Evolutionary conservation across 2,797 vertebrate species (phyloP).

Genomic region (Diglossa cyanea): DNA sequence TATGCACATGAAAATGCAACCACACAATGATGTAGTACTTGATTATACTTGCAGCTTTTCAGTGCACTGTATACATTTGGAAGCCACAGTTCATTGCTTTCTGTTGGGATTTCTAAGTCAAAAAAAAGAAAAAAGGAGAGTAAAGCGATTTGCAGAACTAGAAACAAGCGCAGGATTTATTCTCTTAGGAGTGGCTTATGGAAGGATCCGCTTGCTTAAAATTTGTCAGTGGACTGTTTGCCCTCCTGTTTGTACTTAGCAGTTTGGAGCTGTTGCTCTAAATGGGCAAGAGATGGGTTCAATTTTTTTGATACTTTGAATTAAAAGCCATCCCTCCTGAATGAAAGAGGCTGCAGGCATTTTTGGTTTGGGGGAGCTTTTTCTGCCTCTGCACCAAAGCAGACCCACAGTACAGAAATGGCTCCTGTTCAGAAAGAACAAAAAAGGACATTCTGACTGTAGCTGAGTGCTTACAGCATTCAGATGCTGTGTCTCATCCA

Average conservation of each 20-base stretch:
- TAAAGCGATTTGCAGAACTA: not conserved
- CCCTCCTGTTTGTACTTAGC: not conserved
- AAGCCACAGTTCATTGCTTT: not conserved
- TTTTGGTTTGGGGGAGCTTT: not conserved
- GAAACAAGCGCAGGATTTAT: not conserved
- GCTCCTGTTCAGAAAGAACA: not conserved
- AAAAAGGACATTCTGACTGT: not conserved
- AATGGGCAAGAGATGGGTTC: not conserved
- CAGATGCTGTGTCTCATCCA: not conserved
- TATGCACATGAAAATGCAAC: not conserved
- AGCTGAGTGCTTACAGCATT: not conserved
- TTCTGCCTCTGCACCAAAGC: not conserved
- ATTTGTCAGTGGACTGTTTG: not conserved
- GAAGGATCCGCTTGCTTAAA: not conserved
- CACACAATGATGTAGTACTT: not conserved
- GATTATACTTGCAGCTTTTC: not conserved
- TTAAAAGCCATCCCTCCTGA: not conserved
- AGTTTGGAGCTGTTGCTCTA: not conserved
- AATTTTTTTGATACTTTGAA: not conserved
- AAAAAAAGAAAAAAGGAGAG: not conserved
- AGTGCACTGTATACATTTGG: not conserved
- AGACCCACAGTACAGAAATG: not conserved
- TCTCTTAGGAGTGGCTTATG: not conserved
- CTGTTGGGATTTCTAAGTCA: not conserved
- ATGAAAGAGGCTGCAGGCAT: not conserved